These are phyloP conservation scores for Dione vanillae DNA, from an alignment of 2,888 invertebrate species.

Conservation along the genomic window DNA sequence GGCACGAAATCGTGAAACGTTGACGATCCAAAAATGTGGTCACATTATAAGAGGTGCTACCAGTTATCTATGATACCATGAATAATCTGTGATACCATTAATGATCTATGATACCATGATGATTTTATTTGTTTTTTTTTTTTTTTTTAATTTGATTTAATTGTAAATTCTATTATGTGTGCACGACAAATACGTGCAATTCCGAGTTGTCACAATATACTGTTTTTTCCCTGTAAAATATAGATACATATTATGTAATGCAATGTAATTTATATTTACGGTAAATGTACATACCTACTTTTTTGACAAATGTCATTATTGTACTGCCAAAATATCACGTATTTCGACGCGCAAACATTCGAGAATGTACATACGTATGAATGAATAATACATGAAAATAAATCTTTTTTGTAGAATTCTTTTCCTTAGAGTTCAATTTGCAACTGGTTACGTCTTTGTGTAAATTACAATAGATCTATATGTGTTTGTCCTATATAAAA, in stretches of 20 bases:
- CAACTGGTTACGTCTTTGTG: conserved; percentile 64
- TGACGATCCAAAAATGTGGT: no score
- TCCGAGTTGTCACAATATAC: no score
- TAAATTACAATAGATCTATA: conserved; percentile 56
- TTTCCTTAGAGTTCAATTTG: conserved; percentile 68
- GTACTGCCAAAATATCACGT: conserved; percentile 70
- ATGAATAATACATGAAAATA: conserved; percentile 82
- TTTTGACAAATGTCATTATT: conserved; percentile 75
- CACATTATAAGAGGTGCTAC: no score
- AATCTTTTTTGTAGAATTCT: conserved; percentile 74
- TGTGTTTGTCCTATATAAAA: conserved; percentile 33
- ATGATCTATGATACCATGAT: no score
- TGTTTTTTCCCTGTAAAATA: no score
- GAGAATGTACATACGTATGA: conserved; percentile 73
- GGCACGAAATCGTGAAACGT: no score
- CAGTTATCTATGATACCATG: no score
- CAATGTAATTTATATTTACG: conserved; percentile 22
- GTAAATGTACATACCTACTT: conserved; percentile 51
- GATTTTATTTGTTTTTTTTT: no score
- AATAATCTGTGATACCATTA: no score
- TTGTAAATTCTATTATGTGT: no score
- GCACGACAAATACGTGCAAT: no score
- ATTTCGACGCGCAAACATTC: conserved; percentile 72
- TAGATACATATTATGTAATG: conserved; percentile 1
- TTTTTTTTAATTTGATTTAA: no score